Evolutionary conservation across 2,113 vertebrate genomes (phyloP).

Genomic region (Phoenicopterus ruber): DNA sequence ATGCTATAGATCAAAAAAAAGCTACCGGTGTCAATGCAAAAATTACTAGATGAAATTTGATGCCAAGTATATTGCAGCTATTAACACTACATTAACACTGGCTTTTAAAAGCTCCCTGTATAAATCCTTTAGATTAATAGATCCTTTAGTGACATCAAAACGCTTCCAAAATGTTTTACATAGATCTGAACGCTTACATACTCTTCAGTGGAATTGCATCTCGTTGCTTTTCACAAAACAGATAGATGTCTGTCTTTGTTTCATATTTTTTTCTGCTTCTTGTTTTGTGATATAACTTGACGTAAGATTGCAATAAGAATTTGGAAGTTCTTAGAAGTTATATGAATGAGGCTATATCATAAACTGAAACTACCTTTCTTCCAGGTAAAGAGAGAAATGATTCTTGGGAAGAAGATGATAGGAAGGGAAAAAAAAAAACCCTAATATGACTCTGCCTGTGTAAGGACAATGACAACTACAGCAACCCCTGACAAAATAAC

Average conservation of each 20-base stretch:
- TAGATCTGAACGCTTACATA: not conserved
- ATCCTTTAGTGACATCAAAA: not conserved
- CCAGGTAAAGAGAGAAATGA: not conserved
- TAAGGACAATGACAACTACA: not conserved
- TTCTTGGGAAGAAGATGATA: not conserved
- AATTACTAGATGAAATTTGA: not conserved
- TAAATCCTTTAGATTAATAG: not conserved
- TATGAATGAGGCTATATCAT: not conserved
- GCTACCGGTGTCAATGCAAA: not conserved
- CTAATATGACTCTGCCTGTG: not conserved
- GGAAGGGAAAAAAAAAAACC: rapidly evolving
- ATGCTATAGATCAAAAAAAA: not conserved
- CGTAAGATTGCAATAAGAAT: not conserved
- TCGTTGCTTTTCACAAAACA: not conserved
- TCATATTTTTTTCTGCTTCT: not conserved
- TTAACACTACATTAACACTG: not conserved
- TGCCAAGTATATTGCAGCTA: not conserved
- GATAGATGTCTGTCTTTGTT: not conserved
- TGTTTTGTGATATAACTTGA: not conserved
- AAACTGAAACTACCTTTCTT: not conserved
- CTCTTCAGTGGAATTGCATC: not conserved
- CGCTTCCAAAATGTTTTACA: not conserved
- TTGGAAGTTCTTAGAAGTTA: not conserved
- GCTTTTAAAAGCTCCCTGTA: not conserved
- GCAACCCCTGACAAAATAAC: not conserved